These are phyloP conservation scores for Clamator glandarius DNA, from an alignment of 2,797 vertebrate genomes.

Conservation along the genomic window DNA sequence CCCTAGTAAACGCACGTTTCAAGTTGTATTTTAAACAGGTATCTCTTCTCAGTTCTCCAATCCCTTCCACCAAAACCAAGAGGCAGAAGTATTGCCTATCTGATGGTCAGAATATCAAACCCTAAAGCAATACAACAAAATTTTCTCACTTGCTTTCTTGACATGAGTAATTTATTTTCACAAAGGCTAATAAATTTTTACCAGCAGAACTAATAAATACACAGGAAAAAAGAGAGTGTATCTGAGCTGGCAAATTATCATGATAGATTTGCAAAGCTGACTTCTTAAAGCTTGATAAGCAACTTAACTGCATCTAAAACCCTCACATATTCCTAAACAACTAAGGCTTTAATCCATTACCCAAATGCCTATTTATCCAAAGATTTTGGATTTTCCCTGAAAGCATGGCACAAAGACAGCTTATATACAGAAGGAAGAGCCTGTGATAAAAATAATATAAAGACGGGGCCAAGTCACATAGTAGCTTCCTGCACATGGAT, in stretches of 20 bases:
- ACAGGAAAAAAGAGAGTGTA: neutral
- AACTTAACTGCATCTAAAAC: slow-evolving; percentile 26
- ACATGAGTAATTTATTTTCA: neutral
- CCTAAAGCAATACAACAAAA: neutral
- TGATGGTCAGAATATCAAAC: neutral
- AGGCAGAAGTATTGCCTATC: neutral
- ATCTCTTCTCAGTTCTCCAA: neutral
- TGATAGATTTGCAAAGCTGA: neutral
- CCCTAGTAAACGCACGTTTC: neutral
- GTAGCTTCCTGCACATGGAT: neutral
- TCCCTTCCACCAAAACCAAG: neutral
- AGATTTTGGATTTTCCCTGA: neutral
- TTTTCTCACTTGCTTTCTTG: neutral
- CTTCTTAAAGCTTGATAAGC: slow-evolving; percentile 25
- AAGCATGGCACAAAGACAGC: neutral
- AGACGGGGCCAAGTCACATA: neutral
- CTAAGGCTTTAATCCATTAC: slow-evolving; percentile 4
- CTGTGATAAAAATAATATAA: neutral
- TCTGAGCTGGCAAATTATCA: neutral
- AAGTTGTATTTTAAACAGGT: neutral
- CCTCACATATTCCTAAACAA: slow-evolving; percentile 1
- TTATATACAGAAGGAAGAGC: neutral
- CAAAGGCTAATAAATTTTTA: neutral
- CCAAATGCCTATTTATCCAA: slow-evolving; percentile 32
- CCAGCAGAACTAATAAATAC: neutral